Conservation (phyloP, 2,888 invertebrate species). For the Hylaea fasciaria region DNA sequence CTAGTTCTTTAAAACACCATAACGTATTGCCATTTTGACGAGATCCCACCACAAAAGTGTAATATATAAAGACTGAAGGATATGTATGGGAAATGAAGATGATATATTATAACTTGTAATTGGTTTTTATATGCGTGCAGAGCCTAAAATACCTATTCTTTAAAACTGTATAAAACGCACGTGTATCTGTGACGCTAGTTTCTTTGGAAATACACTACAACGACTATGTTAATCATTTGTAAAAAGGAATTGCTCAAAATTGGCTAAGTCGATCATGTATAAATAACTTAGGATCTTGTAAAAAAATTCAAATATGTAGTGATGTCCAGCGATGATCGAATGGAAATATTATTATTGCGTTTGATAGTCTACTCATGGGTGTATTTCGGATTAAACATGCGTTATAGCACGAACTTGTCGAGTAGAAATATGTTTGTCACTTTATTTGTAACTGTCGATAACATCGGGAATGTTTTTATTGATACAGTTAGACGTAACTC, state of each 20-base stretch:
- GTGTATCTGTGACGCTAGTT: conserved; percentile 13
- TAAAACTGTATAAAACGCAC: conserved; percentile 23
- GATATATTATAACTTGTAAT: conserved; percentile 47
- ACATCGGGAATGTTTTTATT: not conserved
- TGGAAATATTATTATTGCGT: conserved; percentile 2
- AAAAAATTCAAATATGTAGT: conserved; percentile 19
- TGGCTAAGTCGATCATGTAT: conserved; percentile 3
- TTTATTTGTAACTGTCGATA: not conserved
- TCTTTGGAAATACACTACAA: conserved; percentile 24
- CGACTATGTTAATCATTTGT: conserved; percentile 11
- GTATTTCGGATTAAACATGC: conserved; percentile 21
- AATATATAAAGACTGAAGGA: conserved; percentile 69
- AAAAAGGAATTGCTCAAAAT: conserved; percentile 6
- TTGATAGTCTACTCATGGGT: conserved; percentile 17
- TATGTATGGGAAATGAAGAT: conserved; percentile 52
- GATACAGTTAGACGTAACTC: not conserved
- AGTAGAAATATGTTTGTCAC: conserved; percentile 17
- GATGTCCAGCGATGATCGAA: conserved; percentile 13
- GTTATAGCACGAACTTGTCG: conserved; percentile 8
- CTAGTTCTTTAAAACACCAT: too few relatives aligned
- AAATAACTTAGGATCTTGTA: conserved; percentile 12
- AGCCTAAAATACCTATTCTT: conserved; percentile 52
- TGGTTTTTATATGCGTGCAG: conserved; percentile 49
- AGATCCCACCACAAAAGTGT: conserved; percentile 44
- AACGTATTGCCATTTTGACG: conserved; percentile 26